phyloP scores from a whole-genome alignment of 2,113 vertebrate genomes.

The Tupaia tana region DNA sequence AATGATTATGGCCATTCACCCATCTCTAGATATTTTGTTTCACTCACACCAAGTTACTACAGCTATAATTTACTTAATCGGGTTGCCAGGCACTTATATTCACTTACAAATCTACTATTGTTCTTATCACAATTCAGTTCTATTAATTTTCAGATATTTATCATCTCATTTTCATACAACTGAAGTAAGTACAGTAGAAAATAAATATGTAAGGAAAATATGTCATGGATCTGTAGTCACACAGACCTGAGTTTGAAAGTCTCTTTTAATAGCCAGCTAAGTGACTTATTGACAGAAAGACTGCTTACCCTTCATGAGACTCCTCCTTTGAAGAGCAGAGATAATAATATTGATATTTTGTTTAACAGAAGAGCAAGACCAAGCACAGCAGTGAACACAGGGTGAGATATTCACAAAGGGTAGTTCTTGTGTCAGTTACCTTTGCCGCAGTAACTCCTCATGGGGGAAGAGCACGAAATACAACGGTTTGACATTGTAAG shows the following conservation, averaged over 20 bases:
- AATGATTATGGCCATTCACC: neutral
- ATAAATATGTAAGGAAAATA: neutral
- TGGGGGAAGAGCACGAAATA: neutral
- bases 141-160: neutral
- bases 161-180: neutral
- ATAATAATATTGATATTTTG: neutral
- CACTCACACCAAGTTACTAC: neutral
- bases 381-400: too few species aligned
- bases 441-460: neutral
- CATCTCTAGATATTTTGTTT: neutral
- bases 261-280: neutral
- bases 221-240: neutral
- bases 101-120: neutral
- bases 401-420: neutral
- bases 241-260: too few species aligned
- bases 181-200: neutral
- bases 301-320: neutral
- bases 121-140: neutral
- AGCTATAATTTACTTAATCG: neutral
- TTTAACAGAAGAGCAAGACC: too few species aligned
- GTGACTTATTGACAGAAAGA: neutral
- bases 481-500: neutral
- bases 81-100: neutral
- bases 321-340: neutral
- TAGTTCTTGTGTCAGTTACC: neutral